A percentile compares a stretch with the other conserved stretches of the same genome.
Conservation (phyloP, 2,797 vertebrate genomes). For the Clamator glandarius region DNA sequence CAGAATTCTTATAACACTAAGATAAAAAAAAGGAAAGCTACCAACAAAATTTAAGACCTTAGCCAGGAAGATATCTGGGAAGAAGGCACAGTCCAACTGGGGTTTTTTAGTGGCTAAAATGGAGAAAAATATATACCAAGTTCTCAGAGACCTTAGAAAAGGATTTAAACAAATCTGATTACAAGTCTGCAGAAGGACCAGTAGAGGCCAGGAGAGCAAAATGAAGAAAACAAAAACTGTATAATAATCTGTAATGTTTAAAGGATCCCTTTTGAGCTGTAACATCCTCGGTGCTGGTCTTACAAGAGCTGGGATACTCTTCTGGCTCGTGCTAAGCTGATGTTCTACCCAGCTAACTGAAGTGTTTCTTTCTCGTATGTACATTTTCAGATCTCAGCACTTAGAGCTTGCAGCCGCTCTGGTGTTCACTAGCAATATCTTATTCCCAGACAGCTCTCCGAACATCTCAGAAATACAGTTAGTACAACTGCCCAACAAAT, state of each 20-base stretch:
- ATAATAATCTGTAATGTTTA: neutral
- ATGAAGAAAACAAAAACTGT: neutral
- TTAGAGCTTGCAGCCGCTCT: neutral
- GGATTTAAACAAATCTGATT: neutral
- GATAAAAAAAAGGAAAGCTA: neutral
- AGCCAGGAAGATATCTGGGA: neutral
- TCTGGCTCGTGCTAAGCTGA: neutral
- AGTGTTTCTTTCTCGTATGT: neutral
- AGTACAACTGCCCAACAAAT: neutral
- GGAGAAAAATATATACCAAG: neutral
- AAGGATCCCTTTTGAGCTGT: neutral
- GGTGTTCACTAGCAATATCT: neutral
- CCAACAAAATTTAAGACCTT: neutral
- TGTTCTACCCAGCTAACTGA: neutral
- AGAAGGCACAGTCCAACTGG: neutral
- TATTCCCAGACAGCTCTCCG: neutral
- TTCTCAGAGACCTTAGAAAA: neutral
- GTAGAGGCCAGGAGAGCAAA: neutral
- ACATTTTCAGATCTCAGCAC: neutral
- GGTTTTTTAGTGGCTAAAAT: neutral
- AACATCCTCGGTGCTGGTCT: neutral
- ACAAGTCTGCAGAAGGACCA: neutral
- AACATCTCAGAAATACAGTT: neutral
- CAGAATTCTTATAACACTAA: neutral
- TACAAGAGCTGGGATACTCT: neutral